Evolutionary conservation across 2,113 vertebrate genomes (phyloP), one percentile per base, ranked within the genome.

Genomic region (Tricholaema leucomelas): DNA sequence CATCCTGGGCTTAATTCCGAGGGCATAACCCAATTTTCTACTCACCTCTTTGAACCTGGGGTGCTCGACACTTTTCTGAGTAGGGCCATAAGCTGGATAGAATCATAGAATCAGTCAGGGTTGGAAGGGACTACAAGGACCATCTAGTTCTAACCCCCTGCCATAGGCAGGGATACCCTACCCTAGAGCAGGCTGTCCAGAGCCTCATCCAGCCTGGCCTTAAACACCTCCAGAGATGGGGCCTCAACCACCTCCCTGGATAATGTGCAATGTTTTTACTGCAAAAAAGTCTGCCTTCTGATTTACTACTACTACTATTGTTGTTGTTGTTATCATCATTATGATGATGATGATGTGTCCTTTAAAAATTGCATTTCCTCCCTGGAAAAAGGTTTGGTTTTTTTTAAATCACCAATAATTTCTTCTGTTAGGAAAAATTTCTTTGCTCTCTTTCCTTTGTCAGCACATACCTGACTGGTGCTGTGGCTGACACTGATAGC

Each of bases 391-490:
- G 33, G 80, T 5, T 42, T 42, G 40, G 12, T 42, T 42, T 12
- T 12, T 42, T 48, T 50, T 50, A 15, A 76, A 88, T 40, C 1
- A 3, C 9, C 9, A 79, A 33, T 48, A 58, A 48, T 63, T 89
- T 87, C 13, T 18, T 35, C 25, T 18, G 15, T 44, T 69, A 61
- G 66, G 52, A 82, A 94, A 58, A 54, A 42, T 66, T 66, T 90
- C 42, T 93, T 85, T 80, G 56, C 54, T 60, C 76, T 91, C 83
- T 92, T 44, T 52, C 69, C 90, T 95, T 92, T 85, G 95, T 95
- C 89, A 88, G 84, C 84, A 65, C 0, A 7, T 50, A 88, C 44
- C 81, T 89, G 79, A 80, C 67, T 88, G 77, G 48, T 89, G 83
- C 77, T 71, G 28, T 71, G 52, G 88, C 86, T 89, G 91, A 89